Base-by-base conservation (phyloP, 2,113 vertebrate species). In the Toxostoma redivivum region DNA sequence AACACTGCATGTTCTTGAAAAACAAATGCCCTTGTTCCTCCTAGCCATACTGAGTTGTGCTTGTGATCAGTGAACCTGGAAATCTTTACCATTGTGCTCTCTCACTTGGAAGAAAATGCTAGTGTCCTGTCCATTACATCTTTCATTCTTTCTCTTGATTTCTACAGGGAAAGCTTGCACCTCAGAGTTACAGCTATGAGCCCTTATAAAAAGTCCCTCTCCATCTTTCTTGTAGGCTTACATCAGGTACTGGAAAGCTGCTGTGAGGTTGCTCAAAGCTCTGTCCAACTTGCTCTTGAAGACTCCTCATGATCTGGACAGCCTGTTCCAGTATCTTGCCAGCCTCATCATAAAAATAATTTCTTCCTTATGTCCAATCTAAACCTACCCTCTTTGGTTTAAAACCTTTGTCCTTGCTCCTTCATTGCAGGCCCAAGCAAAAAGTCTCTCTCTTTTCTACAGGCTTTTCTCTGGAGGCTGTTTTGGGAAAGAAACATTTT, bases 71-170 rank as follows among this genome's bases (percentile, higher is more conserved):
- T 44, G 66, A 80, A 82, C 11, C 62, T 79, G 71, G 31, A 71
- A 25, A 13, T 76, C 30, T 64, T 58, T 9, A 35, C 14, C 2
- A 1, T 4, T 84, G 19, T 74, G 21, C 0, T 2, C 4, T 22
- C 19, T 53, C 33, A 21, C 48, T 6, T 56, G 48, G 37, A 67
- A 69, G 33, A 81, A 82, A 31, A 86, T 28, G 17, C 13, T 15
- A 12, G 9, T 40, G 42, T 62, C 1, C 2, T 30, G 15, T 62
- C 53, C 13, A 4, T 69, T 64, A 25, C 7, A 9, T 86, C 27
- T 83, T 88, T 37, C 11, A 7, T 69, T 7, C 18, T 65, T 88
- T 90, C 42, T 25, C 15, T 90, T 45, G 38, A 38, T 14, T 81
- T 53, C 17, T 57, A 2, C 21, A n/a, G 38, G 42, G 66, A 53